These are phyloP conservation scores for Drosophila picticornis DNA, from an alignment of 2,888 invertebrate genomes.

Conservation along the genomic window DNA sequence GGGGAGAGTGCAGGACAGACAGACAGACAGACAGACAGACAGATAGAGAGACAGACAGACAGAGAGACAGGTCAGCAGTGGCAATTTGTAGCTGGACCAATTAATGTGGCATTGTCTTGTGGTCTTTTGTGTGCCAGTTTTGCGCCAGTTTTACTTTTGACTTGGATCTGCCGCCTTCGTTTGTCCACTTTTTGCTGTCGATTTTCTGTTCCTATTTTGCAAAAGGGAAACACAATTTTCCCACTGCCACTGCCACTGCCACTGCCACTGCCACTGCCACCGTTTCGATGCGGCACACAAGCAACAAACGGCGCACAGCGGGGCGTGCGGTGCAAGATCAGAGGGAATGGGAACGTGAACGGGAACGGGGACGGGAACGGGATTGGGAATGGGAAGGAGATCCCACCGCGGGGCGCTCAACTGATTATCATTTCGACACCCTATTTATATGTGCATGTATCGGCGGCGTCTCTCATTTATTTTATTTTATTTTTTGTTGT, in stretches of 20 bases:
- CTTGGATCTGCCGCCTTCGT: conserved; percentile 14
- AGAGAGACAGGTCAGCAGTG: conserved; percentile 10
- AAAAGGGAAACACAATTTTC: conserved; percentile 25
- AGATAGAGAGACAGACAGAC: neutral
- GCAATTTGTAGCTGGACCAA: conserved; percentile 63
- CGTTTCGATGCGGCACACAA: conserved; percentile 43
- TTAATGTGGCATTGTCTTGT: conserved; percentile 64
- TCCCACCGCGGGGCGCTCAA: conserved; percentile 73
- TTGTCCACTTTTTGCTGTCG: conserved; percentile 19
- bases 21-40: neutral
- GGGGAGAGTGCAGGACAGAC: neutral
- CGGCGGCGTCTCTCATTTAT: conserved; percentile 39
- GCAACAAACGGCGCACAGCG: conserved; percentile 49
- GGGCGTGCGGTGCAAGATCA: conserved; percentile 73
- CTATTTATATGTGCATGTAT: conserved; percentile 69
- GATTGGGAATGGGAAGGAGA: conserved; percentile 32
- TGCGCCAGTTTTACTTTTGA: conserved; percentile 28
- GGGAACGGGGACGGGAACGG: no score
- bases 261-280: conserved; percentile 27
- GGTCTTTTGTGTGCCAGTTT: conserved; percentile 23
- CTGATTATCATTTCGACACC: conserved; percentile 82
- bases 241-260: conserved; percentile 14
- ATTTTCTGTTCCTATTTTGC: conserved; percentile 10
- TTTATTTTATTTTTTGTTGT: conserved; percentile 5
- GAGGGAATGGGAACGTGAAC: conserved; percentile 1